A percentile compares a stretch with the other conserved stretches of the same genome.
phyloP scores from a whole-genome alignment of 1,140 invertebrate species.

The Phenacoccus solenopsis region DNA sequence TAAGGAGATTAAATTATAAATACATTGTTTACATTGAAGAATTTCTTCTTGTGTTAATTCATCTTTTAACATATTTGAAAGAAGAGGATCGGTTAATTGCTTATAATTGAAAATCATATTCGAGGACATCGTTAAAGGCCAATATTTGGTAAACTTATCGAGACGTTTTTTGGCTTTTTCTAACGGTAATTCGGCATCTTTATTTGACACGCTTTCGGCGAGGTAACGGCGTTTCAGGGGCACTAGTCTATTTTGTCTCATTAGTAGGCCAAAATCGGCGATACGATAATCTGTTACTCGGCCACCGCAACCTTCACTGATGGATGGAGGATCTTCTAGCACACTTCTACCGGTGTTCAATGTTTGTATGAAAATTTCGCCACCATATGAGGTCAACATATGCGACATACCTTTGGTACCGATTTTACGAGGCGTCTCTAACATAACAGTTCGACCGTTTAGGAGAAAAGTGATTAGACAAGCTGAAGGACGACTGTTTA shows the following conservation, averaged over 20 bases:
- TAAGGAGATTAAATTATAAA: slow-evolving; percentile 65
- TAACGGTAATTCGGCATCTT: slow-evolving; percentile 32
- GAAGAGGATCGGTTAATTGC: slow-evolving; percentile 65
- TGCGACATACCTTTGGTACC: slow-evolving; percentile 84
- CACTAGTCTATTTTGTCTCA: slow-evolving; percentile 68
- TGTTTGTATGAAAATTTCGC: slow-evolving; percentile 92
- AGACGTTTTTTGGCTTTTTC: slow-evolving; percentile 53
- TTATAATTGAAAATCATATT: slow-evolving; percentile 81
- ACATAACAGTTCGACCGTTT: slow-evolving; percentile 82
- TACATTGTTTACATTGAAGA: slow-evolving; percentile 73
- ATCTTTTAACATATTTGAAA: slow-evolving; percentile 67
- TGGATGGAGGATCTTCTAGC: slow-evolving; percentile 88
- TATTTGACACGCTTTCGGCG: slow-evolving; percentile 25
- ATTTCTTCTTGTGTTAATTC: slow-evolving; percentile 72
- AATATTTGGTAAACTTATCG: slow-evolving; percentile 71
- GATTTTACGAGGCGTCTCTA: slow-evolving; percentile 69
- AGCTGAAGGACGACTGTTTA: slow-evolving; percentile 83
- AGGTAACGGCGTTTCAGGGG: slow-evolving; percentile 42
- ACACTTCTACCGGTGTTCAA: slow-evolving; percentile 72
- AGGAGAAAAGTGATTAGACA: slow-evolving; percentile 93
- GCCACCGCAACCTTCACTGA: slow-evolving; percentile 85
- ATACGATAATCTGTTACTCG: slow-evolving; percentile 83
- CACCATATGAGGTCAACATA: slow-evolving; percentile 82
- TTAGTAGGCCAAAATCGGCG: slow-evolving; percentile 73
- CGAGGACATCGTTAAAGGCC: slow-evolving; percentile 82